Conservation (phyloP, 2,797 vertebrate species). For the Nannoperca australis region DNA sequence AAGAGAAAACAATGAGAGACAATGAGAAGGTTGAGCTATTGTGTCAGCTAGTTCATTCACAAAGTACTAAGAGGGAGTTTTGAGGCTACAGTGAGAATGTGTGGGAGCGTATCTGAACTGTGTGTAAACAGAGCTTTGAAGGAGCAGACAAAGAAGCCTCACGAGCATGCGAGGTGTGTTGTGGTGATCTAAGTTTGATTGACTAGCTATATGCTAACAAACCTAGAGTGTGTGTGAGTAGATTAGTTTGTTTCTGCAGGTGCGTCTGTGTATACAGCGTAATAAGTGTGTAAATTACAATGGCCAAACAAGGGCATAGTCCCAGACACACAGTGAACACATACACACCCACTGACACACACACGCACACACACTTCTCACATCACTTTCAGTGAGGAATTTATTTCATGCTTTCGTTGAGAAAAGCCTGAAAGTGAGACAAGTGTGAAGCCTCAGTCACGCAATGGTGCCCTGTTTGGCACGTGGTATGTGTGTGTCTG, state of each 20-base stretch:
- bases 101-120: conserved; percentile 1
- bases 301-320: conserved; percentile 63
- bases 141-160: conserved; percentile 1
- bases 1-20: conserved; percentile 30
- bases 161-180: not conserved
- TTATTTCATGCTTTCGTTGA: conserved; percentile 74
- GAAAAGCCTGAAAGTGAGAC: conserved; percentile 65
- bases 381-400: conserved; percentile 69
- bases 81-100: conserved; percentile 26
- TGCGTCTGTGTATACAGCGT: conserved; percentile 12
- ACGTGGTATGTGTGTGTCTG: conserved; percentile 16
- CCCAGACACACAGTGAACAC: conserved; percentile 36
- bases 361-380: conserved; percentile 65
- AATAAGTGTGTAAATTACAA: conserved; percentile 55
- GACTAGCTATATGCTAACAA: conserved; percentile 23
- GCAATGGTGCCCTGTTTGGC: conserved; percentile 59
- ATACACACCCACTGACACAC: conserved; percentile 31
- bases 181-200: conserved; percentile 1
- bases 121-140: conserved; percentile 30
- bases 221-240: conserved; percentile 27
- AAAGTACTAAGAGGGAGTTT: conserved; percentile 40
- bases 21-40: conserved; percentile 30
- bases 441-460: conserved; percentile 80
- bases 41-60: conserved; percentile 68
- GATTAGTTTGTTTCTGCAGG: conserved; percentile 37